A percentile compares a stretch with the other conserved stretches of the same genome.
phyloP scores from a whole-genome alignment of 2,888 invertebrate species.

The Clunio marinus region DNA sequence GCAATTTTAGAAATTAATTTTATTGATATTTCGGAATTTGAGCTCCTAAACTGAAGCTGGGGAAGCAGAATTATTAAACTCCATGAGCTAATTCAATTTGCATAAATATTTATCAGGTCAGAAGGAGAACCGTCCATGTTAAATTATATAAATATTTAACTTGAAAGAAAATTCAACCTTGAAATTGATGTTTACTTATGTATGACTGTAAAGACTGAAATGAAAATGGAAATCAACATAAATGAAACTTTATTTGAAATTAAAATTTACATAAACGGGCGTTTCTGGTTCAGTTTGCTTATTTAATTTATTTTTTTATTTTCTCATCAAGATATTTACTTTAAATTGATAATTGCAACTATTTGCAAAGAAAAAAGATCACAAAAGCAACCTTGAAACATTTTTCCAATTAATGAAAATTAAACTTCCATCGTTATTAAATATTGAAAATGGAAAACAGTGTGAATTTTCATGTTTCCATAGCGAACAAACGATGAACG shows the following conservation, averaged over 20 bases:
- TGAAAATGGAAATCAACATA: neutral
- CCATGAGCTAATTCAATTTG: no score
- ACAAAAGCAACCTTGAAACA: neutral
- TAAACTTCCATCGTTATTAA: neutral
- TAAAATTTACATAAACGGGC: neutral
- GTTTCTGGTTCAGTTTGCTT: neutral
- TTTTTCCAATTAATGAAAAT: neutral
- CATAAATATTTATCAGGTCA: no score
- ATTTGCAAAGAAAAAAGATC: no score
- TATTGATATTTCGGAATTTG: neutral
- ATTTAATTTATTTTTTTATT: neutral
- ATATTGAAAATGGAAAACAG: neutral
- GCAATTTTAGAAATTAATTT: conserved; percentile 14
- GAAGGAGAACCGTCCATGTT: neutral
- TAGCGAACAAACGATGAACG: neutral
- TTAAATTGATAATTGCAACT: conserved; percentile 8
- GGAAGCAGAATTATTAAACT: no score
- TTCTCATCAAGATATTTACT: neutral
- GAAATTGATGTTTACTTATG: no score
- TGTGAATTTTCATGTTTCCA: neutral
- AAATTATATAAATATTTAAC: no score
- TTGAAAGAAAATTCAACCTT: no score
- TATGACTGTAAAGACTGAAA: no score
- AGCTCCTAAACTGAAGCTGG: no score
- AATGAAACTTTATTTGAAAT: neutral